A percentile compares a stretch with the other conserved stretches of the same genome.
Evolutionary conservation across 2,113 vertebrate genomes (phyloP).

Genomic region (Rhadina sibilatrix): DNA sequence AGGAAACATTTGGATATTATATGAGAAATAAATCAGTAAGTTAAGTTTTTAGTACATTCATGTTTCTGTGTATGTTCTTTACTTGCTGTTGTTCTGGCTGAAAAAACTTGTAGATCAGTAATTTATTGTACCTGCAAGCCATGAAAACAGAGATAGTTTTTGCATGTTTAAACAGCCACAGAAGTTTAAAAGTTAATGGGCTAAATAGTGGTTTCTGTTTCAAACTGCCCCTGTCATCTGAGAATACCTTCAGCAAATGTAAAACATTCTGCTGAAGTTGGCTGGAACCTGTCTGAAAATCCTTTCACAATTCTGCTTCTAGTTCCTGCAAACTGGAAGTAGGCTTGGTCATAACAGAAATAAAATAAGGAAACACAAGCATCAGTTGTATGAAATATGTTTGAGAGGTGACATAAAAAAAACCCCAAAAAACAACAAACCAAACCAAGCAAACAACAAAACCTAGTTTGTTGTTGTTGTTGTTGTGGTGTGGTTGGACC

Average conservation of each 20-base stretch:
- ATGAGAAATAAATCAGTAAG: neutral
- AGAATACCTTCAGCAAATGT: neutral
- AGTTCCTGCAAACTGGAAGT: neutral
- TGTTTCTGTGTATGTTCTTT: neutral
- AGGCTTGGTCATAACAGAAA: neutral
- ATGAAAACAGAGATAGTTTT: neutral
- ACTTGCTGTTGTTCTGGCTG: neutral
- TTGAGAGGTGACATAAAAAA: neutral
- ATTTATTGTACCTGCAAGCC: neutral
- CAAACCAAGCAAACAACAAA: too few species aligned
- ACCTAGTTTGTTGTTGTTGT: neutral
- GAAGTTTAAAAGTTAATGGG: neutral
- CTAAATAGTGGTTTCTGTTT: neutral
- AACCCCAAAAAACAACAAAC: too few species aligned
- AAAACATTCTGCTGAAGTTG: neutral
- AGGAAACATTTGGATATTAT: neutral
- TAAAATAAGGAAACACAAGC: neutral
- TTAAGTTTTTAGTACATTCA: neutral
- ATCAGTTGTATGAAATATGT: neutral
- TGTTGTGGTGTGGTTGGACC: neutral
- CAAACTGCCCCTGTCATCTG: neutral
- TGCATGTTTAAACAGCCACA: neutral
- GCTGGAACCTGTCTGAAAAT: neutral
- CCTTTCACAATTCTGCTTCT: neutral
- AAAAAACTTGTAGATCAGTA: neutral